Conservation (phyloP, 2,113 vertebrate genomes). For the Probosciger aterrimus region DNA sequence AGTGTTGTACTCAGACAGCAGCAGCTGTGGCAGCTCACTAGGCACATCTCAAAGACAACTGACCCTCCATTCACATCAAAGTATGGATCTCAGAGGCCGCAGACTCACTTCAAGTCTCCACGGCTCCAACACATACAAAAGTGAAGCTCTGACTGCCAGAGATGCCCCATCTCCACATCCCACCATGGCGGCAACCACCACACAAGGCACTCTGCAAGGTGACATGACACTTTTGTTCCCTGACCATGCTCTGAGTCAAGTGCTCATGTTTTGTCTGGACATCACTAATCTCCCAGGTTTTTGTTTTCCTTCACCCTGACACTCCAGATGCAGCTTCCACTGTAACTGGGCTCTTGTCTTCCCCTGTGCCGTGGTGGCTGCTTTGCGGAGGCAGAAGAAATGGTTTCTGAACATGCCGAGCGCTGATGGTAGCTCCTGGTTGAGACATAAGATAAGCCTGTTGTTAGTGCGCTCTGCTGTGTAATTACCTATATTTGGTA, state of each 20-base stretch:
- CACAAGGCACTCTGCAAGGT: no score
- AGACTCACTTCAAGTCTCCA: background rate
- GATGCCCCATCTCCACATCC: background rate
- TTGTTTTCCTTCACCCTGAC: no score
- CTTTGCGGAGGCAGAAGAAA: background rate
- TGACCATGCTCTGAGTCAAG: background rate
- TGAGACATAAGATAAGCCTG: background rate
- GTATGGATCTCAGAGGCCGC: background rate
- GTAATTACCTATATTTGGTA: background rate
- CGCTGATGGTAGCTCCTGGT: background rate
- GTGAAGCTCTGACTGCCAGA: background rate
- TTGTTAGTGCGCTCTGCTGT: background rate
- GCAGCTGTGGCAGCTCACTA: background rate
- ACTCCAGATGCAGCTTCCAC: background rate
- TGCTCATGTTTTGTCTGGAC: background rate
- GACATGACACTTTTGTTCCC: background rate
- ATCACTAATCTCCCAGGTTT: background rate
- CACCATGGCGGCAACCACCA: background rate
- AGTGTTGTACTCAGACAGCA: background rate
- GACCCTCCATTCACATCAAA: background rate
- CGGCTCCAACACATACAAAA: background rate
- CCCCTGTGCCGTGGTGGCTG: fast-evolving
- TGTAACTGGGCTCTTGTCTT: background rate
- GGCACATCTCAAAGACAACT: background rate
- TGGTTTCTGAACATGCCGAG: background rate